These are phyloP conservation scores for Lacanobia oleracea DNA, from an alignment of 2,888 invertebrate genomes.

Conservation along the genomic window DNA sequence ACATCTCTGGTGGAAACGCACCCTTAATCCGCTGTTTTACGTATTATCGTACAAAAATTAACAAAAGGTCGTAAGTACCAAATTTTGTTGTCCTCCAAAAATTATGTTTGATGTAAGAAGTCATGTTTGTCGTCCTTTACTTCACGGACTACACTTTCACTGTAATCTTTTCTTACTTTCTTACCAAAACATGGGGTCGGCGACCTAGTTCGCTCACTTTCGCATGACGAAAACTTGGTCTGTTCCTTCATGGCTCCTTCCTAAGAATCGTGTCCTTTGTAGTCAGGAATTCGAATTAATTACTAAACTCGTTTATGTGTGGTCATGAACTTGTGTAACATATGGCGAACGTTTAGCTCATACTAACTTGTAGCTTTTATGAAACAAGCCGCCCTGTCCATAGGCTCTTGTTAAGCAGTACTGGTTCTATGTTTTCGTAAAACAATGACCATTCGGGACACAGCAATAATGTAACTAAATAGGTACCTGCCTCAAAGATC, in stretches of 20 bases:
- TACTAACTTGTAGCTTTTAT: slow-evolving; percentile 32
- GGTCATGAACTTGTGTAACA: slow-evolving; percentile 45
- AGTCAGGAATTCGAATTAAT: slow-evolving; percentile 54
- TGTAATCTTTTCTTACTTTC: slow-evolving; percentile 33
- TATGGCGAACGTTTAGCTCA: slow-evolving; percentile 29
- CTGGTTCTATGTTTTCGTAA: not conserved
- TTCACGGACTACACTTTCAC: slow-evolving; percentile 30
- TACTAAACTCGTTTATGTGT: slow-evolving; percentile 55
- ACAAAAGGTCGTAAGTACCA: not conserved
- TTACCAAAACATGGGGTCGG: slow-evolving; percentile 40
- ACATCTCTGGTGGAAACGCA: no score
- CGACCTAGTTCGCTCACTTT: slow-evolving; percentile 51
- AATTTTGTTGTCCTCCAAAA: not conserved
- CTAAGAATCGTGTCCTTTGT: slow-evolving; percentile 43
- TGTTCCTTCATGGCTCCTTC: slow-evolving; percentile 42
- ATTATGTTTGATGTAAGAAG: not conserved
- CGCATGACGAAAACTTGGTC: slow-evolving; percentile 34
- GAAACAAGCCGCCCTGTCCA: slow-evolving; percentile 6
- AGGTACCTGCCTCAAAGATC: slow-evolving; percentile 6
- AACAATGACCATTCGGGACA: not conserved
- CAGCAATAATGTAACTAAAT: slow-evolving; percentile 13
- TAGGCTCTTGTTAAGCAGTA: not conserved
- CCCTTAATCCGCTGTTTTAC: not conserved
- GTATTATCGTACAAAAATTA: not conserved
- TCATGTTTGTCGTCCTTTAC: not conserved